Base-by-base conservation (phyloP, 2,797 vertebrate species). In the Serranus cabrilla region DNA sequence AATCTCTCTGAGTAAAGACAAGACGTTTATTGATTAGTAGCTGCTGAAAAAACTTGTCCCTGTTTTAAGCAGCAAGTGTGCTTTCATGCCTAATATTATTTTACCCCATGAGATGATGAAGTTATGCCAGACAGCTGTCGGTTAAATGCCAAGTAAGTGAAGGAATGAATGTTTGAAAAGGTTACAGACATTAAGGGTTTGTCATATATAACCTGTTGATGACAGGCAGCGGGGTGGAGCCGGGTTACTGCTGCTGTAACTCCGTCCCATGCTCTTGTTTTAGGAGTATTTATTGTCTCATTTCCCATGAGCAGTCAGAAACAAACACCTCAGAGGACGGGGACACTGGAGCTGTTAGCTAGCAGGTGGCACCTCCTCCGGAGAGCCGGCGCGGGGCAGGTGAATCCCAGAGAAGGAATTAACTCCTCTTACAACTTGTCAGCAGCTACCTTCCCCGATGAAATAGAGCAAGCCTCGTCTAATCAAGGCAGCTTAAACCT, bases 401-500 rank as follows among this genome's bases (percentile, higher is more conserved):
- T 60, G 66, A 69, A 68, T 79, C 74, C 68, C 52, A 55, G 37
- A 50, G 74, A 71, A 58, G 18, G 23, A 74, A 74, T 81, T 40
- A 39, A 66, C 59, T 59, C 56, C 18, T 45, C 63, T 58, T 55
- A 67, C 68, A 76, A 67, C 74, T 57, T 16, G 3, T 52, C 60
- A 37, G 59, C 27, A 16, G 40, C 60, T 49, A 55, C 72, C 64
- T 71, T 60, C 34, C 43, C 50, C 23, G 57, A 43, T 71, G 62
- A 87, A 78, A 70, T 20, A 2, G 61, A 62, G 78, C 66, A 69
- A 72, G 65, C 55, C 51, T 87, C 59, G 65, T 80, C 20, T 85
- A 78, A 89, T 91, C 73, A 88, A 82, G 57, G 54, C 50, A 56
- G 61, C 71, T 68, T 67, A 79, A 81, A 80, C 49, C 43, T 31